Conservation (phyloP, 2,888 invertebrate genomes). For the Thyatira batis region DNA sequence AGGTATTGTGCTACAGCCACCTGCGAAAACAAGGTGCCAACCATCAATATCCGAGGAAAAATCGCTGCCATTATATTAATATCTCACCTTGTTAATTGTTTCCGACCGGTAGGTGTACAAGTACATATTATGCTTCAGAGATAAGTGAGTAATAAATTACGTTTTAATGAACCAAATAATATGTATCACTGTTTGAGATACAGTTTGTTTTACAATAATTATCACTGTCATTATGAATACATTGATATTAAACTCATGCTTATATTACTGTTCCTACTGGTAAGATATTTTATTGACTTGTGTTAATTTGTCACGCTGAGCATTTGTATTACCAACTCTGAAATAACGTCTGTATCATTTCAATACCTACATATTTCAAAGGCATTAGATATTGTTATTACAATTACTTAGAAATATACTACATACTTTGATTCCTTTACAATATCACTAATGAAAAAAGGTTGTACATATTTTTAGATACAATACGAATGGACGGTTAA, state of each 20-base stretch:
- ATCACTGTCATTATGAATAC: too few species aligned
- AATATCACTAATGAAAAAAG: neutral
- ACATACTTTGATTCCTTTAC: neutral
- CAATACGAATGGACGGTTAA: conserved; percentile 30
- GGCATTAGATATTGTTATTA: neutral
- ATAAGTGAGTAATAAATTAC: conserved; percentile 7
- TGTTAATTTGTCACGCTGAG: too few species aligned
- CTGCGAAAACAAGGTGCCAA: conserved; percentile 55
- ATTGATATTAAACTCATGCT: too few species aligned
- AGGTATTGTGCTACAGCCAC: conserved; percentile 42
- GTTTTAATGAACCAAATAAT: neutral
- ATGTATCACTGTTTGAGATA: neutral
- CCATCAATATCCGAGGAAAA: conserved; percentile 40
- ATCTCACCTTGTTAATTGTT: conserved; percentile 76
- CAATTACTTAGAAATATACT: neutral
- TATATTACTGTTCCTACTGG: too few species aligned
- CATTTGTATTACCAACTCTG: too few species aligned
- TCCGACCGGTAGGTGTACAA: conserved; percentile 44
- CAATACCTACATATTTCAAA: too few species aligned
- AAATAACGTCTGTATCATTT: too few species aligned
- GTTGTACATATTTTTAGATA: neutral
- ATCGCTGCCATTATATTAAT: conserved; percentile 42
- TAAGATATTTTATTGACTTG: too few species aligned
- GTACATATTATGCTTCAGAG: conserved; percentile 14
- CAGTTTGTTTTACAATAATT: neutral